Evolutionary conservation across 2,113 vertebrate species (phyloP).

Genomic region (Morphnarchus princeps): DNA sequence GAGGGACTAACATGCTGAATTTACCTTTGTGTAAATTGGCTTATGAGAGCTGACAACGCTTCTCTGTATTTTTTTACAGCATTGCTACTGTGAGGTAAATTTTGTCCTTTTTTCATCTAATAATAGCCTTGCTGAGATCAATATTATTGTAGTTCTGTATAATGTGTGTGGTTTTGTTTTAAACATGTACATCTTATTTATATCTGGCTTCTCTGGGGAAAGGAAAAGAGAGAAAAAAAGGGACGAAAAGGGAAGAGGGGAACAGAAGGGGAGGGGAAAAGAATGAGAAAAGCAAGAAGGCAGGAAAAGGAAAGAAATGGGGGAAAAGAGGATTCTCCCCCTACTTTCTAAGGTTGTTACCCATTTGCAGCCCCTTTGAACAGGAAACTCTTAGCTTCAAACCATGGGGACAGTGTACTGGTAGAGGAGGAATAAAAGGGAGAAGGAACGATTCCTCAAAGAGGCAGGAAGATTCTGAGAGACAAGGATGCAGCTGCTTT

Average conservation of each 20-base stretch:
- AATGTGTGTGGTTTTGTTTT: background rate
- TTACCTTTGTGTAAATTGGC: background rate
- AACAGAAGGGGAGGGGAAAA: background rate
- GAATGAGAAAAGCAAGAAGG: background rate
- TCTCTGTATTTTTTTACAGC: background rate
- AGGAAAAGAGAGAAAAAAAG: background rate
- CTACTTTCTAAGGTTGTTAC: background rate
- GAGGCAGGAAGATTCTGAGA: background rate
- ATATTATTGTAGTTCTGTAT: background rate
- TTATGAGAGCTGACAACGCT: background rate
- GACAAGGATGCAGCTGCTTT: background rate
- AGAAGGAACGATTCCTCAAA: background rate
- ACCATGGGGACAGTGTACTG: background rate
- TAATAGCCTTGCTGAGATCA: background rate
- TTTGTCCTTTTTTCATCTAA: background rate
- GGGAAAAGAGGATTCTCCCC: background rate
- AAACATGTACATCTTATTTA: background rate
- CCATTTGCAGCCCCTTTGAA: background rate
- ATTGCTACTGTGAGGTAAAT: background rate
- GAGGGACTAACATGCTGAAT: background rate
- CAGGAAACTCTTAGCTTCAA: background rate
- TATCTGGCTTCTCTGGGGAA: background rate
- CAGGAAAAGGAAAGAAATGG: background rate
- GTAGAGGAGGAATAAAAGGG: background rate
- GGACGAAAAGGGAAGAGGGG: background rate